These are phyloP conservation scores for Cichladusa arquata DNA, from an alignment of 2,113 vertebrate species.

Conservation along the genomic window DNA sequence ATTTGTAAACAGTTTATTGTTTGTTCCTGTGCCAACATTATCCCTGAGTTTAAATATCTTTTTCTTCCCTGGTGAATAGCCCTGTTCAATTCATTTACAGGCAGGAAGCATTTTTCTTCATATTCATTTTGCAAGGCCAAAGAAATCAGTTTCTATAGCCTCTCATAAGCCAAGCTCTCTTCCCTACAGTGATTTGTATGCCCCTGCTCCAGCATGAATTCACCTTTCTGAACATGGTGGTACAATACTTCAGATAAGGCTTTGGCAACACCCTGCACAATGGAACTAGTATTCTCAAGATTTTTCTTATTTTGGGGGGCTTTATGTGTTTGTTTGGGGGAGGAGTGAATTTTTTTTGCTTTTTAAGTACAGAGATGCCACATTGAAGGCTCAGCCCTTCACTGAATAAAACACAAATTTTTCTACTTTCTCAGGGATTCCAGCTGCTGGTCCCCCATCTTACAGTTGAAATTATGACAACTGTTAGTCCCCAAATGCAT, in stretches of 20 bases:
- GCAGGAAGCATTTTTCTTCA: conserved; percentile 1
- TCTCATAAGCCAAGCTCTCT: not conserved
- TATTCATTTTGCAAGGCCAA: not conserved
- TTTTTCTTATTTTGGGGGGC: not conserved
- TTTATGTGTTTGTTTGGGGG: not conserved
- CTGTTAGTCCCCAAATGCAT: not conserved
- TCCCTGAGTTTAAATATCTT: not conserved
- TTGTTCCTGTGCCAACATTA: not conserved
- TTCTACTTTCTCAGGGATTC: not conserved
- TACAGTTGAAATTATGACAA: not conserved
- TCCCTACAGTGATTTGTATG: not conserved
- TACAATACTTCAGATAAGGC: not conserved
- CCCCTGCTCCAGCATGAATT: not conserved
- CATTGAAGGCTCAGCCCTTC: not conserved
- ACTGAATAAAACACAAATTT: not conserved
- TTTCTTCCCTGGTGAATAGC: not conserved
- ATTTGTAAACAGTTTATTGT: not conserved
- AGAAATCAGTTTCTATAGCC: not conserved
- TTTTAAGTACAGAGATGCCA: not conserved
- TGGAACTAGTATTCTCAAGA: not conserved
- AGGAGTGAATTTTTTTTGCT: not conserved
- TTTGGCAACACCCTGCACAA: not conserved
- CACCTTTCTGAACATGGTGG: not conserved
- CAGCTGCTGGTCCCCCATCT: not conserved
- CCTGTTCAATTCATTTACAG: not conserved